Evolutionary conservation across 37 sponge, comb jelly and placozoan species (phyloP).

Genomic region (Hexactinellida sp.): DNA sequence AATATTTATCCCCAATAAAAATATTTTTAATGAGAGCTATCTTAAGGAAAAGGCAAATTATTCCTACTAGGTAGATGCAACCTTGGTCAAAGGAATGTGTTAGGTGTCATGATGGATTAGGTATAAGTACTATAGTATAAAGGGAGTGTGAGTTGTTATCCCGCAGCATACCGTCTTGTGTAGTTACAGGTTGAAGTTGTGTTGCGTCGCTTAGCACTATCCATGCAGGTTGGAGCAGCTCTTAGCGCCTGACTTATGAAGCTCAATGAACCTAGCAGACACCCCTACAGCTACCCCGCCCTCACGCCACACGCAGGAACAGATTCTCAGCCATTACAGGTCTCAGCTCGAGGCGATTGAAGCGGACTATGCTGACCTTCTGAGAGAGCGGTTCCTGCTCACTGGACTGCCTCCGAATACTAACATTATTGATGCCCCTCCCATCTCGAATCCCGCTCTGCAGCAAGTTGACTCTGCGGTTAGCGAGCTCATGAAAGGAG

Average conservation of each 20-base stretch:
- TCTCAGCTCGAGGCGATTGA: conserved; percentile 17
- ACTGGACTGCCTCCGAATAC: background rate
- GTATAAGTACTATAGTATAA: too few relatives aligned
- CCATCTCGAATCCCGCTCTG: background rate
- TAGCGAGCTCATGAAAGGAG: background rate
- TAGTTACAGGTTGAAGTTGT: background rate
- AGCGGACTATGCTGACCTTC: background rate
- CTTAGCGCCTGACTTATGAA: conserved; percentile 8
- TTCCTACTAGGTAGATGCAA: too few relatives aligned
- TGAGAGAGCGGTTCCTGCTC: background rate
- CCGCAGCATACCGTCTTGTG: background rate
- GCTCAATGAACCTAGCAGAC: background rate
- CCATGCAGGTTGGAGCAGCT: conserved; percentile 16
- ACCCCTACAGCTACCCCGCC: background rate
- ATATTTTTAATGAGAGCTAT: too few relatives aligned
- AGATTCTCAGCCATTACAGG: background rate
- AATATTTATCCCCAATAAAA: too few relatives aligned
- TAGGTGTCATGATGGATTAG: too few relatives aligned
- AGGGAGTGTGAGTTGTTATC: too few relatives aligned
- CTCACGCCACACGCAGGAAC: background rate
- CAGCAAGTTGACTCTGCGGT: background rate
- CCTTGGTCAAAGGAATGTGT: too few relatives aligned
- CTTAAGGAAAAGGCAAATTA: too few relatives aligned
- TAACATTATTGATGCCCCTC: background rate
- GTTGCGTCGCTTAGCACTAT: background rate